Evolutionary conservation across 37 sponge, comb jelly and placozoan species (phyloP).

Genomic region (Mnemiopsis leidyi): DNA sequence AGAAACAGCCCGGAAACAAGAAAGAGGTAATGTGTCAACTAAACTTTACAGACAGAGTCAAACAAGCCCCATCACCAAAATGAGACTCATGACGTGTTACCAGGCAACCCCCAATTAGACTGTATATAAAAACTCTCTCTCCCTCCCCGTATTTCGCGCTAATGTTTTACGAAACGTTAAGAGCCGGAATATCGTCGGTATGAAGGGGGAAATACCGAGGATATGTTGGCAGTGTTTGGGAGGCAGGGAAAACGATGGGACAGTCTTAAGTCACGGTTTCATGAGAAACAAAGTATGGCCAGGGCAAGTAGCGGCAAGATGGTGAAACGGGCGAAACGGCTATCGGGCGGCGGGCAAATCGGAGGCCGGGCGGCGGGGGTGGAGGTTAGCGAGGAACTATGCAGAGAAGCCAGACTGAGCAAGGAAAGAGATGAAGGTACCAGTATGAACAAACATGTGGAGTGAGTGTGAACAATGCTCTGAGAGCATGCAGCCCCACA

Average conservation of each 20-base stretch:
- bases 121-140: background rate
- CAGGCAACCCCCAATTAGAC: background rate
- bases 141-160: background rate
- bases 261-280: no score
- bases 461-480: no score
- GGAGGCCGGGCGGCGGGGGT: no score
- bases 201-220: background rate
- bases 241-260: no score
- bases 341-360: no score
- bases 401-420: no score
- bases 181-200: background rate
- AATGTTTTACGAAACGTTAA: background rate
- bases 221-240: no score
- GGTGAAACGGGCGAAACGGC: background rate
- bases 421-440: no score
- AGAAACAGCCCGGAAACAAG: background rate
- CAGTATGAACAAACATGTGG: no score
- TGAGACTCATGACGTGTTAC: background rate
- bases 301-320: background rate
- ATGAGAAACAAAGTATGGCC: background rate
- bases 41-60: background rate
- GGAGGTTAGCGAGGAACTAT: no score
- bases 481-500: no score
- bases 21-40: background rate
- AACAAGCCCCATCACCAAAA: background rate